These are phyloP conservation scores for Noturus placidus DNA, from an alignment of 2,113 vertebrate species.

Conservation along the genomic window DNA sequence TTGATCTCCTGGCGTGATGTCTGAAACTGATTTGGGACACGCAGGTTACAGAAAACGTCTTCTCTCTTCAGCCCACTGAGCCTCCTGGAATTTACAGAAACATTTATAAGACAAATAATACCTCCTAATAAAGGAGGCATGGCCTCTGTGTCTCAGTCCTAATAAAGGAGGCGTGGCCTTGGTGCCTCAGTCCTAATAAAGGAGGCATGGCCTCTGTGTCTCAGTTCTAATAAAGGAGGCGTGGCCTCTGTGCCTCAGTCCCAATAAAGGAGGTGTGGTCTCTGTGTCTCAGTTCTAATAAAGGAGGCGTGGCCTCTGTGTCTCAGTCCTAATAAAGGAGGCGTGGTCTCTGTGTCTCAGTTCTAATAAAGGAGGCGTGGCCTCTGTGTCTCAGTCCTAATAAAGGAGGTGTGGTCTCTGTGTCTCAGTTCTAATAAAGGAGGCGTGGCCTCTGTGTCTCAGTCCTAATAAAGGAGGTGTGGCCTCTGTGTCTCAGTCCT, in stretches of 20 bases:
- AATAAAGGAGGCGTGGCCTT: neutral
- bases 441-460: neutral
- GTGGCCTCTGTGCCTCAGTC: neutral
- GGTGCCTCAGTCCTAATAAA: neutral
- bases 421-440: neutral
- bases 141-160: neutral
- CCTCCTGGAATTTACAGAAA: slow-evolving; percentile 53
- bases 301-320: neutral
- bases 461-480: neutral
- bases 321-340: neutral
- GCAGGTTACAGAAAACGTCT: slow-evolving; percentile 69
- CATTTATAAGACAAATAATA: neutral
- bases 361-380: neutral
- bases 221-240: neutral
- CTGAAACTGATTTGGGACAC: slow-evolving; percentile 65
- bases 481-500: neutral
- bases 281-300: neutral
- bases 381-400: neutral
- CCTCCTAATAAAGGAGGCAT: neutral
- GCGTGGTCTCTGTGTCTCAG: neutral
- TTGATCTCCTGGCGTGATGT: slow-evolving; percentile 68
- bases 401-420: neutral
- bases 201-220: neutral
- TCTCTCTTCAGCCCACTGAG: slow-evolving; percentile 68
- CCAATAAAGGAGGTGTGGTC: neutral